A percentile compares a stretch with the other conserved stretches of the same genome.
phyloP scores from a whole-genome alignment of 2,888 invertebrate genomes.

The Dastarcus helophoroides region DNA sequence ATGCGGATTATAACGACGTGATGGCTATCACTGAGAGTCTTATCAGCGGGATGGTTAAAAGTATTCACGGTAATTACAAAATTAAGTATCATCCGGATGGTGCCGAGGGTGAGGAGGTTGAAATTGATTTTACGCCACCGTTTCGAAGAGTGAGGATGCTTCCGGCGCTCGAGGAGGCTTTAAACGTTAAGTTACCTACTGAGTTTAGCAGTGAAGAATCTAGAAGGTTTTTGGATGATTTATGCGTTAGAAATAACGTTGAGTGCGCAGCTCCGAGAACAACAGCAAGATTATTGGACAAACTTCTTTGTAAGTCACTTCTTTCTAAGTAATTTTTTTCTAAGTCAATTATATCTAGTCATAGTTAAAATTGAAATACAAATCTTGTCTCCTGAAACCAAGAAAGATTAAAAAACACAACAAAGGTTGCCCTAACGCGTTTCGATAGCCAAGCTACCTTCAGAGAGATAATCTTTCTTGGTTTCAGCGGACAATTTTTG shows the following conservation, averaged over 20 bases:
- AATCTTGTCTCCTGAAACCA: no score
- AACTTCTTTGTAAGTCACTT: slow-evolving; percentile 63
- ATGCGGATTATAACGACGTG: slow-evolving; percentile 96
- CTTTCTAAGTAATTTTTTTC: no score
- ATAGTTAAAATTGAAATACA: no score
- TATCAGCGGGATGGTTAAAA: slow-evolving; percentile 88
- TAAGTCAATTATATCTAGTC: no score
- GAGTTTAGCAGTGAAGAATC: slow-evolving; percentile 58
- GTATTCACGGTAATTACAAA: slow-evolving; percentile 84
- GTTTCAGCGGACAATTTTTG: no score
- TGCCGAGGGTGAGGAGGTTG: slow-evolving; percentile 64
- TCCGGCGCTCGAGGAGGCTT: slow-evolving; percentile 70
- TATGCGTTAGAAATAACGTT: slow-evolving; percentile 63
- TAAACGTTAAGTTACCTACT: slow-evolving; percentile 66
- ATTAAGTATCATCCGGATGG: slow-evolving; percentile 89
- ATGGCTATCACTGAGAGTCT: slow-evolving; percentile 87
- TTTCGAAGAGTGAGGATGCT: slow-evolving; percentile 90
- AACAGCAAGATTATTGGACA: slow-evolving; percentile 86
- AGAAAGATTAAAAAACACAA: no score
- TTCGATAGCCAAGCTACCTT: no score
- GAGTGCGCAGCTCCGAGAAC: slow-evolving; percentile 93
- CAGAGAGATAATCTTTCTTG: no score
- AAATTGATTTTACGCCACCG: slow-evolving; percentile 96
- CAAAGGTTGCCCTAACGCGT: no score
- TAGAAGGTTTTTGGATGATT: slow-evolving; percentile 62